Conservation (phyloP, 92 coral and sea anemone genomes). For the Pocillopora meandrina region DNA sequence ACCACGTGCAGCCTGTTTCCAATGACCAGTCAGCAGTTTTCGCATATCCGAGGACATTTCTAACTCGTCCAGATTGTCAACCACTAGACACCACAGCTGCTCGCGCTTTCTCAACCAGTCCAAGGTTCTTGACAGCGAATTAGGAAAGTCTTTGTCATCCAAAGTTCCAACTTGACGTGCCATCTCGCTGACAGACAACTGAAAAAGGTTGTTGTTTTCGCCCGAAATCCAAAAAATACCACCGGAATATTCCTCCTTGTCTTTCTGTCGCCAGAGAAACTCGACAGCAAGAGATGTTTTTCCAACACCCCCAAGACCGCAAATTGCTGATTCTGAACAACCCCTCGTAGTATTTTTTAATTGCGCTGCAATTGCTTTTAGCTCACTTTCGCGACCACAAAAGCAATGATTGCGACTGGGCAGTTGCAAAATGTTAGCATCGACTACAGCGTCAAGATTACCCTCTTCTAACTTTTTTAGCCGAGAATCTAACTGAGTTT, state of each 20-base stretch:
- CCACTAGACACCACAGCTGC: constrained; percentile 66
- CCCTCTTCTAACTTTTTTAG: constrained; percentile 15
- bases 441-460: not conserved
- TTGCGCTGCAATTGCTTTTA: constrained; percentile 35
- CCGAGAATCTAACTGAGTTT: not conserved
- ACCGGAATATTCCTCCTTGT: constrained; percentile 45
- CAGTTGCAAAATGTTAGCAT: constrained; percentile 37
- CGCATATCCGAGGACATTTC: constrained; percentile 66
- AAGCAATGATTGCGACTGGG: constrained; percentile 58
- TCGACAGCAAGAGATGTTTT: constrained; percentile 87
- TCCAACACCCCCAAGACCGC: constrained; percentile 89
- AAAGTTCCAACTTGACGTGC: constrained; percentile 70
- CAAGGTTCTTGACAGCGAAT: constrained; percentile 64
- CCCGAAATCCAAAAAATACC: constrained; percentile 94
- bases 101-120: constrained; percentile 46
- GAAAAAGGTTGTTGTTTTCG: constrained; percentile 63
- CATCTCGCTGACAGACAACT: constrained; percentile 67
- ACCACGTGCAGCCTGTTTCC: constrained; percentile 70
- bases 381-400: constrained; percentile 66
- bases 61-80: constrained; percentile 79
- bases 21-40: constrained; percentile 66
- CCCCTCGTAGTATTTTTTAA: constrained; percentile 12
- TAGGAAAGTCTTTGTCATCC: constrained; percentile 46
- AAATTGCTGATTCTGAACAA: constrained; percentile 58
- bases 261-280: constrained; percentile 51